Conservation (phyloP, 2,797 vertebrate genomes). For the Eulemur albifrons region DNA sequence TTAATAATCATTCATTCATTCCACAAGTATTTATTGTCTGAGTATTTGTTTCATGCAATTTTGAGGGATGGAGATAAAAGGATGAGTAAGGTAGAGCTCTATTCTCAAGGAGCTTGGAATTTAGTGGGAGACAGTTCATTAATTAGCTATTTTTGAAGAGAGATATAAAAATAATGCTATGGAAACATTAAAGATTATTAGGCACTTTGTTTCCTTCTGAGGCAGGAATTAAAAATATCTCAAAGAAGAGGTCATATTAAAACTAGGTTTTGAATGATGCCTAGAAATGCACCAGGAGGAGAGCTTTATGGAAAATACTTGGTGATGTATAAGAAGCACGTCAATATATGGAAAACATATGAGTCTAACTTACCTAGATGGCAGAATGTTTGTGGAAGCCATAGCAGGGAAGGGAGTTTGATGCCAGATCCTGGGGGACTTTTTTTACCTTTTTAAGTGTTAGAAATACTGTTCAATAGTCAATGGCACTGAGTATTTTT, state of each 20-base stretch:
- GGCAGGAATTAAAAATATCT: neutral
- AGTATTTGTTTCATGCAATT: neutral
- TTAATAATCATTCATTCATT: neutral
- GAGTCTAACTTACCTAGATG: neutral
- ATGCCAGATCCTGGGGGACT: neutral
- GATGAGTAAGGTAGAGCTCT: neutral
- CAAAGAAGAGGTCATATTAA: neutral
- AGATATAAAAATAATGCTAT: neutral
- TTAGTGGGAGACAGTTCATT: neutral
- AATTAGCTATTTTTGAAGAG: neutral
- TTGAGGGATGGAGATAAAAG: neutral
- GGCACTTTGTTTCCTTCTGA: neutral
- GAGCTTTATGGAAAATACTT: neutral
- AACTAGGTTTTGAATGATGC: neutral
- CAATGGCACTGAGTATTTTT: neutral
- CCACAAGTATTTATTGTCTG: neutral
- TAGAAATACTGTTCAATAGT: neutral
- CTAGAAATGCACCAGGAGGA: neutral
- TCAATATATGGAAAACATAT: neutral
- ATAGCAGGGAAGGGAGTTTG: neutral
- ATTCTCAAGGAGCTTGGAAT: neutral
- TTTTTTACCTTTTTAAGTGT: neutral
- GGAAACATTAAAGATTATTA: neutral
- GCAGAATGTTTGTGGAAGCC: neutral
- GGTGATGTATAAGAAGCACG: neutral